Base-by-base conservation (phyloP, 2,113 vertebrate species). In the Propithecus coquereli region DNA sequence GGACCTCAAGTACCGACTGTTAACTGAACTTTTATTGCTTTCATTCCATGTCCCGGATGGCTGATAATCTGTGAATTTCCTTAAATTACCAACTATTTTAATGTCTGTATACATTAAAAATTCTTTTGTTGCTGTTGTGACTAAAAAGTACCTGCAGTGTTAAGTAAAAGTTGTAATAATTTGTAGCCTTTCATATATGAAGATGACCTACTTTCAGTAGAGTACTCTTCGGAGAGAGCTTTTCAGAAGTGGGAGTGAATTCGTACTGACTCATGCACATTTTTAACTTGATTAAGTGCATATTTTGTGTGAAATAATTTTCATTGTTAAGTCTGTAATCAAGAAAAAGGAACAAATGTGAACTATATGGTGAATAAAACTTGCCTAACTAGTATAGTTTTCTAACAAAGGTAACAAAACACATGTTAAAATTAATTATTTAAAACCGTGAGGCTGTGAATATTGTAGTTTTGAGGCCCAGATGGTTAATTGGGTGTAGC, bases 201-300 rank as follows among this genome's bases (percentile, higher is more conserved):
- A 80, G 83, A 77, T 93, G 93, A 95, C 89, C 96, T 92, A 87
- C 91, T 96, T 97, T 94, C 83, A 8, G 27, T 40, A 43, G n/a
- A 57, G 66, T n/a, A 50, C 66, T 86, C 65, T 79, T 95, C 37
- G 20, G 86, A 96, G 74, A 86, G 61, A 73, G 57, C 37, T 88
- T 83, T 93, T 74, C 61, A 70, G 63, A 95, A 76, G 43, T 68
- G 22, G 86, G 79, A 86, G 71, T 93, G 86, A 74, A 68, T 95
- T 94, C 85, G 37, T 84, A 87, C 93, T 87, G 86, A 96, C 87
- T 83, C 74, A 82, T 80, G 71, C 52, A 61, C 63, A 63, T 87
- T 91, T 96, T 91, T 88, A 87, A 90, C 57, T 76, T 87, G 76
- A 96, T 83, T 76, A 94, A 96, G n/a, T 87, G 32, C 66, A 25